A percentile compares a stretch with the other conserved stretches of the same genome.
Conservation (phyloP, 2,797 vertebrate species). For the Alauda arvensis region DNA sequence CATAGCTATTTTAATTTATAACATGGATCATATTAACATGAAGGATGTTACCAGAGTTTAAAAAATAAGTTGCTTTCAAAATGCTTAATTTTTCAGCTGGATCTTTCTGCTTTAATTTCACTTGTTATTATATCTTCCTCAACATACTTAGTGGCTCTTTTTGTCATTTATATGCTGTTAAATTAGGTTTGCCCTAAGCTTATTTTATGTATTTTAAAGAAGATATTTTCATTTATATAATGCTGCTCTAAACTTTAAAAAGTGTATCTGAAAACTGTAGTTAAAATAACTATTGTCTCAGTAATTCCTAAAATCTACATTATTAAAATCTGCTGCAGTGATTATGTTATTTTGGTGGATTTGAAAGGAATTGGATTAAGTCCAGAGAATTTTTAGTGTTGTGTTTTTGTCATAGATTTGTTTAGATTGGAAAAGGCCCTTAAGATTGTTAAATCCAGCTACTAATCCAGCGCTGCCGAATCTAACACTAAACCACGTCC, state of each 20-base stretch:
- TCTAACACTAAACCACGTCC: not conserved
- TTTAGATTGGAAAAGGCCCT: not conserved
- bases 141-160: not conserved
- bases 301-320: not conserved
- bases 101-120: constrained; percentile 1
- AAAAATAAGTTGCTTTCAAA: not conserved
- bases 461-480: not conserved
- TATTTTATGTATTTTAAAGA: constrained; percentile 5
- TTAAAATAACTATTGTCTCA: not conserved
- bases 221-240: not conserved
- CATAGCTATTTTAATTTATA: not conserved
- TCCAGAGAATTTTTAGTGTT: not conserved
- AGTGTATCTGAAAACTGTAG: not conserved
- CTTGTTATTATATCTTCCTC: not conserved
- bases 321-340: not conserved
- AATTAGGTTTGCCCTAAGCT: not conserved
- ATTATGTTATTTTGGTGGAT: not conserved
- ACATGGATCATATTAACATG: not conserved
- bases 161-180: not conserved
- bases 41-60: not conserved
- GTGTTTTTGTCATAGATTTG: not conserved
- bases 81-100: not conserved
- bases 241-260: not conserved
- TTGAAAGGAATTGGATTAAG: not conserved
- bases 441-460: not conserved